Evolutionary conservation across 1,140 invertebrate genomes (phyloP).

Genomic region (Arion vulgaris): DNA sequence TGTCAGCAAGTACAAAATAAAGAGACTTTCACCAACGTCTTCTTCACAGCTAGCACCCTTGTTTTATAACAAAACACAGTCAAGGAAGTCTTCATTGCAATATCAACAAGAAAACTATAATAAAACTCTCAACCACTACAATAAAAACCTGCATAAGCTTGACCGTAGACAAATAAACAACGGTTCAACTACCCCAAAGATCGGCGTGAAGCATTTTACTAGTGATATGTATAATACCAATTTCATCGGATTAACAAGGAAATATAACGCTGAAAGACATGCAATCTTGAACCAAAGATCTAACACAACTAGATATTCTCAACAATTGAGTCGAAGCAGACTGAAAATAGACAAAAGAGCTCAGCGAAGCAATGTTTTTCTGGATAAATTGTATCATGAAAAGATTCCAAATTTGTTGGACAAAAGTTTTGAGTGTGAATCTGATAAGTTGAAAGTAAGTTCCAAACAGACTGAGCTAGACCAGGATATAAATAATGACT

Average conservation of each 20-base stretch:
- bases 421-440: background rate
- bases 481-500: no score
- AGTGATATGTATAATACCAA: background rate
- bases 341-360: background rate
- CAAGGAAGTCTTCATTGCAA: background rate
- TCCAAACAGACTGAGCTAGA: background rate
- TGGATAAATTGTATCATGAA: background rate
- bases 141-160: background rate
- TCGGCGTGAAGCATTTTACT: background rate
- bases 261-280: background rate
- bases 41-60: slow-evolving; percentile 11
- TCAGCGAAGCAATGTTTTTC: background rate
- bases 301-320: background rate
- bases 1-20: slow-evolving; percentile 37
- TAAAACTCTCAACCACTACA: background rate
- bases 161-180: background rate
- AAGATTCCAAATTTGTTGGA: background rate
- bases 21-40: slow-evolving; percentile 37
- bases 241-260: background rate
- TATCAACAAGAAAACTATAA: background rate
- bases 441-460: background rate
- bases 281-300: background rate
- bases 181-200: background rate
- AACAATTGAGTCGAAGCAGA: background rate
- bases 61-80: background rate